Evolutionary conservation across 2,797 vertebrate species (phyloP).

Genomic region (Aldrovandia affinis): DNA sequence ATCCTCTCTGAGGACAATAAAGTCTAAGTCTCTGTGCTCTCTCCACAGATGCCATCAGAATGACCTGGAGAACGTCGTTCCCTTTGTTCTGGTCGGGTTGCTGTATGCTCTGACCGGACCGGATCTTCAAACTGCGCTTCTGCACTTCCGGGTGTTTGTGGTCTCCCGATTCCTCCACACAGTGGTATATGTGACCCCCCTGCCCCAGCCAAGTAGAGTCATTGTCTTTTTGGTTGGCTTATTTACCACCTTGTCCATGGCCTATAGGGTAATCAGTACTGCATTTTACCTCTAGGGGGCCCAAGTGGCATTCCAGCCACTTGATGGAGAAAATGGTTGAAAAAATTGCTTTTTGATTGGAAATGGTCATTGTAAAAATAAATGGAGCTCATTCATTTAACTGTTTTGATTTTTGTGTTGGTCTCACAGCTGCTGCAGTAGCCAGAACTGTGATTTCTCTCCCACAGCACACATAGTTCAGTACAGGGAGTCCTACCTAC

Average conservation of each 20-base stretch:
- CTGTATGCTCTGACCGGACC: constrained; percentile 83
- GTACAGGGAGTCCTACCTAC: too few relatives aligned
- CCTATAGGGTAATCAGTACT: constrained; percentile 69
- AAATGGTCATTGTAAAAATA: too few relatives aligned
- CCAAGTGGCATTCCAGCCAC: not conserved
- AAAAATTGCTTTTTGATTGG: too few relatives aligned
- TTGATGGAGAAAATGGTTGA: not conserved
- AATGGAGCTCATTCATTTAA: too few relatives aligned
- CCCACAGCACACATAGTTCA: too few relatives aligned
- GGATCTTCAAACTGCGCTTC: constrained; percentile 72
- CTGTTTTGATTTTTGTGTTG: too few relatives aligned
- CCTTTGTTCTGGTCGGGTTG: constrained; percentile 84
- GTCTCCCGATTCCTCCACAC: constrained; percentile 80
- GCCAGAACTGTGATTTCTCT: too few relatives aligned
- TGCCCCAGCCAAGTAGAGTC: constrained; percentile 84
- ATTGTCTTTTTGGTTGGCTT: constrained; percentile 71
- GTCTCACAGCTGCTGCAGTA: too few relatives aligned
- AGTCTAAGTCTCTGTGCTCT: not conserved
- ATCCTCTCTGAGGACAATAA: too few relatives aligned
- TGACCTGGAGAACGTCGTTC: constrained; percentile 89
- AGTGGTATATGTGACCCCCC: constrained; percentile 71
- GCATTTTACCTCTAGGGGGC: constrained; percentile 61
- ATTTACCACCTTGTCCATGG: constrained; percentile 81
- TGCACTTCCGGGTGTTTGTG: constrained; percentile 85
- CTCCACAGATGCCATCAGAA: constrained; percentile 84